These are phyloP conservation scores for Microcaecilia unicolor DNA, from an alignment of 2,797 vertebrate species.

Conservation along the genomic window DNA sequence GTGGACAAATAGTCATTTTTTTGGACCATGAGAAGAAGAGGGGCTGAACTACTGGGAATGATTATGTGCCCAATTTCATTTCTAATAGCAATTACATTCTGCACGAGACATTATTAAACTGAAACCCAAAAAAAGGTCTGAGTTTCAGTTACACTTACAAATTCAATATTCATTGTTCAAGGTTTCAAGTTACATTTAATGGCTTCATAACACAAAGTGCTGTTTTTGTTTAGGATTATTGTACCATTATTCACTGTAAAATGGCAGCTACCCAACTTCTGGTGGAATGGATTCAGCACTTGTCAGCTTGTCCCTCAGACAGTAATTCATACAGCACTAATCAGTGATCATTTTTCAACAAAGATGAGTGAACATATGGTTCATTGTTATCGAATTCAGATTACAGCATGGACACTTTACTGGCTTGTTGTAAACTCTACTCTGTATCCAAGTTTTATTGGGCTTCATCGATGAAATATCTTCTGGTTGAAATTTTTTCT, in stretches of 20 bases:
- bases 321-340: constrained; percentile 23
- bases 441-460: no score
- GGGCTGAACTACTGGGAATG: no score
- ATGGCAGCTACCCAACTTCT: constrained; percentile 11
- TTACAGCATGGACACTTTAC: constrained; percentile 21
- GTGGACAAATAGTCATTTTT: no score
- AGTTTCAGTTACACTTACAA: not conserved
- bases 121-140: constrained; percentile 1
- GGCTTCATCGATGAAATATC: no score
- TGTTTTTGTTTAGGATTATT: not conserved
- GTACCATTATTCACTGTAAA: constrained; percentile 16
- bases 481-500: no score
- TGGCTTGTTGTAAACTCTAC: no score
- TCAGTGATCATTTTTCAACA: constrained; percentile 19
- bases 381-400: constrained; percentile 29
- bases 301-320: constrained; percentile 4
- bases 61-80: no score
- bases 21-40: no score
- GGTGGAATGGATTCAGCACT: constrained; percentile 5
- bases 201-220: constrained; percentile 2
- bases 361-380: constrained; percentile 29
- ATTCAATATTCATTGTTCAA: constrained; percentile 8
- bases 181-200: not conserved
- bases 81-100: no score
- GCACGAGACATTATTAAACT: no score